A percentile compares a stretch with the other conserved stretches of the same genome.
Evolutionary conservation across 1,140 invertebrate species (phyloP).

Genomic region (Drosophila carrolli): DNA sequence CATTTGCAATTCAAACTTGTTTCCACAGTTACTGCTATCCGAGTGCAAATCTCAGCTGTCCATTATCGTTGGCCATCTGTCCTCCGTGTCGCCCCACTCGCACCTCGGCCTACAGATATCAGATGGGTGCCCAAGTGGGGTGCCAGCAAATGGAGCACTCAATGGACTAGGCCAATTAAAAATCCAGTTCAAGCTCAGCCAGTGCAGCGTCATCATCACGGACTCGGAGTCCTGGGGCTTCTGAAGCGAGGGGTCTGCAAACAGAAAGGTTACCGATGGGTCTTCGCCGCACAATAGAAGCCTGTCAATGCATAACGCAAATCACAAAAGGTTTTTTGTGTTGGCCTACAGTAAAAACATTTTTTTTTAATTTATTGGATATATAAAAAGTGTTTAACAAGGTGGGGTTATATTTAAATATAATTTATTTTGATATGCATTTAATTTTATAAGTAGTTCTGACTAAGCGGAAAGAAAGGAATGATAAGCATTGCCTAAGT

Average conservation of each 20-base stretch:
- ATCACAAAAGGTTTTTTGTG: slow-evolving; percentile 25
- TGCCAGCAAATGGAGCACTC: slow-evolving; percentile 38
- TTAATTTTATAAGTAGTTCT: too few relatives aligned
- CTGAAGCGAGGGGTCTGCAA: slow-evolving; percentile 7
- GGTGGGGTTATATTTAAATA: too few relatives aligned
- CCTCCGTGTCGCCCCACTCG: background rate
- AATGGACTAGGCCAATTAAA: slow-evolving; percentile 63
- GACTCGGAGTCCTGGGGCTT: background rate
- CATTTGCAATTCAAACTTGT: slow-evolving; percentile 48
- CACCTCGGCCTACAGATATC: slow-evolving; percentile 13
- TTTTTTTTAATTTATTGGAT: background rate
- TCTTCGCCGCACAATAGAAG: slow-evolving; percentile 15
- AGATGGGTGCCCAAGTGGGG: slow-evolving; percentile 1
- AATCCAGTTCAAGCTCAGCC: slow-evolving; percentile 51
- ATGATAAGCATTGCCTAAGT: too few relatives aligned
- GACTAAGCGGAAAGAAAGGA: too few relatives aligned
- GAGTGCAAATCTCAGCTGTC: slow-evolving; percentile 50
- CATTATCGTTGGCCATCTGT: slow-evolving; percentile 38
- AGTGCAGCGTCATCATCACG: slow-evolving; percentile 15
- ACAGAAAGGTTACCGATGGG: slow-evolving; percentile 10
- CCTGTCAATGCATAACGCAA: slow-evolving; percentile 36
- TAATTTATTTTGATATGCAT: too few relatives aligned
- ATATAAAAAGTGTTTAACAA: background rate
- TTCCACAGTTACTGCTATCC: slow-evolving; percentile 48
- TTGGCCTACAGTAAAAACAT: background rate